Percentiles rank a stretch among this genome's conserved stretches.
phyloP scores from a whole-genome alignment of 2,888 invertebrate genomes.

The Drosophila rellima region DNA sequence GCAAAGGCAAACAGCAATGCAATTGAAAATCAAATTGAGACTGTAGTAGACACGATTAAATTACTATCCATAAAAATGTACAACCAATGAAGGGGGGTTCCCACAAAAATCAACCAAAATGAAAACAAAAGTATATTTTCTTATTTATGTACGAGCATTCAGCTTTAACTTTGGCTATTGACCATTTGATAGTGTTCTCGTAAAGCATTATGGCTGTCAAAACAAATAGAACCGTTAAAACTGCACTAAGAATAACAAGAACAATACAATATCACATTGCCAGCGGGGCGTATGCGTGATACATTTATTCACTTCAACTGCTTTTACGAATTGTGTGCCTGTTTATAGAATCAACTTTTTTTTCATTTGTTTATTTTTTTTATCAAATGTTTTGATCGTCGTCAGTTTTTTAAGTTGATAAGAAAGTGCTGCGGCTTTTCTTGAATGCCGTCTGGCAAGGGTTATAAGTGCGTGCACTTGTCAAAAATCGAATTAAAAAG shows the following conservation, averaged over 20 bases:
- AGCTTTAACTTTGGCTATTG: conserved; percentile 24
- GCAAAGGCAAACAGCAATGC: conserved; percentile 32
- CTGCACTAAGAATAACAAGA: conserved; percentile 16
- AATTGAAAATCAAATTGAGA: conserved; percentile 51
- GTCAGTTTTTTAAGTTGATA: conserved; percentile 26
- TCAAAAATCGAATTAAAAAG: conserved; percentile 62
- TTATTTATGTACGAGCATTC: conserved; percentile 13
- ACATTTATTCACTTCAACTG: conserved; percentile 6
- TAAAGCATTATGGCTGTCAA: conserved; percentile 28
- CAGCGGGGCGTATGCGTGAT: conserved; percentile 36
- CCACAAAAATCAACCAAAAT: conserved; percentile 19
- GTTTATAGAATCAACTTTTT: not conserved
- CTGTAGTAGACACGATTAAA: conserved; percentile 30
- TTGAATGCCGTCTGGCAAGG: conserved; percentile 31
- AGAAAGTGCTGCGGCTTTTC: conserved; percentile 12
- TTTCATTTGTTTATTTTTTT: conserved; percentile 33
- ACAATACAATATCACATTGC: conserved; percentile 16
- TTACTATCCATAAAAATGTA: conserved; percentile 23
- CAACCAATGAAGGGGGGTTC: conserved; percentile 4
- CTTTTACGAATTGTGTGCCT: conserved; percentile 12
- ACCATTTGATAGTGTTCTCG: conserved; percentile 35
- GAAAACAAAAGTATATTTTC: conserved; percentile 18
- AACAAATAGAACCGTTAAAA: conserved; percentile 11
- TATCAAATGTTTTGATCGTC: conserved; percentile 46
- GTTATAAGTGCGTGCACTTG: conserved; percentile 20